These are phyloP conservation scores for Zapus hudsonius DNA, from an alignment of 2,113 vertebrate species.

Conservation along the genomic window DNA sequence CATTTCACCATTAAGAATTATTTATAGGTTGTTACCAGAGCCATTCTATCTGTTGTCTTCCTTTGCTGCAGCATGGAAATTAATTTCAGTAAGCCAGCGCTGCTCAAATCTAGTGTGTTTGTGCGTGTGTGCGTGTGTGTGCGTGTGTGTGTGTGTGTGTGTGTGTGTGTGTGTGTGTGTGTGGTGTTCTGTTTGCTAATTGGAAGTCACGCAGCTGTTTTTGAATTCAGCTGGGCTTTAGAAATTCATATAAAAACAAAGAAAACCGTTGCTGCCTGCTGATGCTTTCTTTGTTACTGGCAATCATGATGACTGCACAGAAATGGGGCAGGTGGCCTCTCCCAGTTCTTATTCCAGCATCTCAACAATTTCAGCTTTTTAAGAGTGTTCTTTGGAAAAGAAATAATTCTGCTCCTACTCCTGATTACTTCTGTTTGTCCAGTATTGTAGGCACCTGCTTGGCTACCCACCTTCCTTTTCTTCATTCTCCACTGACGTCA, in stretches of 20 bases:
- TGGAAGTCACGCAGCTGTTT: conserved; percentile 32
- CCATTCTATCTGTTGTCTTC: not conserved
- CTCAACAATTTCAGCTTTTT: conserved; percentile 67
- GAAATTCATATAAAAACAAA: conserved; percentile 67
- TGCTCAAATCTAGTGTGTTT: not conserved
- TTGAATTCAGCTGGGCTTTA: conserved; percentile 70
- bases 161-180: not conserved
- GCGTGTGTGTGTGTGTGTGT: not conserved
- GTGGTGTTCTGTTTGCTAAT: not conserved
- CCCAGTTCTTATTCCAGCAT: conserved; percentile 66
- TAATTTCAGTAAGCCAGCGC: conserved; percentile 45
- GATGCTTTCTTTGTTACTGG: conserved; percentile 70
- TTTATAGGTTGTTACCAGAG: not conserved
- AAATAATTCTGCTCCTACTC: conserved; percentile 54
- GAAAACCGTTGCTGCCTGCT: conserved; percentile 46
- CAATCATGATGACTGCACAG: conserved; percentile 62
- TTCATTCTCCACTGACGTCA: conserved; percentile 17
- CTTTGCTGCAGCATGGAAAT: not conserved
- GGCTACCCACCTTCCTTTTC: conserved; percentile 78
- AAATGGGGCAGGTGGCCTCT: conserved; percentile 76
- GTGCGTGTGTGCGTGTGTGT: not conserved
- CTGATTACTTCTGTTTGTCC: conserved; percentile 71
- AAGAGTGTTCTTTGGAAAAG: conserved; percentile 72
- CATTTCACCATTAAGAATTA: not conserved
- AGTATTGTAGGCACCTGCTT: conserved; percentile 53